These are phyloP conservation scores for Chouioia cunea DNA, from an alignment of 2,888 invertebrate genomes.

Conservation along the genomic window DNA sequence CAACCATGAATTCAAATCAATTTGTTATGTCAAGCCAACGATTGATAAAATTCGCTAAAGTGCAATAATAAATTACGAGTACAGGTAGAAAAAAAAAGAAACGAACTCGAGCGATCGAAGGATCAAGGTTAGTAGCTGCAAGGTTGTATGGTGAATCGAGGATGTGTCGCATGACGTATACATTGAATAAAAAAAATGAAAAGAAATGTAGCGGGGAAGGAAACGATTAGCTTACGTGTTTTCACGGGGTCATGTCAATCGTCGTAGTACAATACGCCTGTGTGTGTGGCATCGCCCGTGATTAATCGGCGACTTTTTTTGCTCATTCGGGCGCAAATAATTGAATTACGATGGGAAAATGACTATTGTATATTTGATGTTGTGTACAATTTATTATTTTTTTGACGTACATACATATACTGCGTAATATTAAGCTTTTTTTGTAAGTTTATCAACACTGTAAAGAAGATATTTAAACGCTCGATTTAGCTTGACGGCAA, in stretches of 20 bases:
- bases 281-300: too few relatives aligned
- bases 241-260: conserved; percentile 3
- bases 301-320: conserved; percentile 19
- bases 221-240: conserved; percentile 40
- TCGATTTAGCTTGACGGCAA: too few relatives aligned
- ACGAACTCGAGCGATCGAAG: not conserved
- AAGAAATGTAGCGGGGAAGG: not conserved
- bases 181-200: not conserved
- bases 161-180: conserved; percentile 6
- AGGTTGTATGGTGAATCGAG: conserved; percentile 6
- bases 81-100: not conserved
- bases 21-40: not conserved
- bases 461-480: too few relatives aligned
- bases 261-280: conserved; percentile 16
- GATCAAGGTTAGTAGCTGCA: conserved; percentile 28
- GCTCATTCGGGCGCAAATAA: too few relatives aligned
- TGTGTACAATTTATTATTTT: too few relatives aligned
- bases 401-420: too few relatives aligned
- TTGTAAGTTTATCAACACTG: too few relatives aligned
- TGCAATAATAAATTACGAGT: not conserved
- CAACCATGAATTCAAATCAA: not conserved
- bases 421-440: too few relatives aligned
- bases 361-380: too few relatives aligned
- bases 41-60: not conserved
- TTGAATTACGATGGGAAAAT: too few relatives aligned